Percentiles rank a stretch among this genome's conserved stretches.
These are phyloP conservation scores for Drosophila anceps DNA, from an alignment of 2,888 invertebrate species.

Conservation along the genomic window DNA sequence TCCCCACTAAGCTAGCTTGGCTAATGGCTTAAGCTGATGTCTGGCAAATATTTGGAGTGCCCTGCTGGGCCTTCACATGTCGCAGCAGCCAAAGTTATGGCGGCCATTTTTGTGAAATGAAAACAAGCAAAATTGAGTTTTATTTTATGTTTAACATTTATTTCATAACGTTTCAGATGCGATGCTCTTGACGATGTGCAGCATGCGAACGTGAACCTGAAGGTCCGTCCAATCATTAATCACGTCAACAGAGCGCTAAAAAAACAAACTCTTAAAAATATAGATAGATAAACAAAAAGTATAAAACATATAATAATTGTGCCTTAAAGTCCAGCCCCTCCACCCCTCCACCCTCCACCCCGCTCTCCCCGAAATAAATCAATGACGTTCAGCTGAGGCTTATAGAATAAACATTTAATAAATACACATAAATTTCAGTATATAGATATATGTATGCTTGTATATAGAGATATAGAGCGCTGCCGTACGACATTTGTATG, in stretches of 20 bases:
- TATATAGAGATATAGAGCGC: constrained; percentile 9
- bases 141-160: constrained; percentile 70
- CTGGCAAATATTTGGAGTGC: constrained; percentile 26
- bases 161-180: constrained; percentile 52
- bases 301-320: constrained; percentile 1
- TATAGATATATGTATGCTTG: constrained; percentile 11
- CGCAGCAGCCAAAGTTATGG: not conserved
- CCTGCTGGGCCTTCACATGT: constrained; percentile 47
- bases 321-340: not conserved
- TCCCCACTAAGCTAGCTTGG: constrained; percentile 15
- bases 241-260: constrained; percentile 29
- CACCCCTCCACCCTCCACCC: too few species aligned
- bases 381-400: constrained; percentile 15
- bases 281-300: constrained; percentile 4
- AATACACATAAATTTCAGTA: constrained; percentile 37
- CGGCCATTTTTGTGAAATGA: constrained; percentile 25
- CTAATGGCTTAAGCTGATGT: constrained; percentile 29
- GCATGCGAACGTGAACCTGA: constrained; percentile 5
- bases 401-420: constrained; percentile 43
- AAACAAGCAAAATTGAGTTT: constrained; percentile 41
- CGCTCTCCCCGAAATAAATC: constrained; percentile 23
- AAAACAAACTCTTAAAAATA: constrained; percentile 15
- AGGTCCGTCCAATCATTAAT: constrained; percentile 54
- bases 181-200: constrained; percentile 39
- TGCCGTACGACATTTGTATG: constrained; percentile 4